Evolutionary conservation across 30 jellyfish, hydroid and myxozoan genomes (phyloP), one percentile per base, ranked within the genome.

Genomic region (Hydractinia echinata): DNA sequence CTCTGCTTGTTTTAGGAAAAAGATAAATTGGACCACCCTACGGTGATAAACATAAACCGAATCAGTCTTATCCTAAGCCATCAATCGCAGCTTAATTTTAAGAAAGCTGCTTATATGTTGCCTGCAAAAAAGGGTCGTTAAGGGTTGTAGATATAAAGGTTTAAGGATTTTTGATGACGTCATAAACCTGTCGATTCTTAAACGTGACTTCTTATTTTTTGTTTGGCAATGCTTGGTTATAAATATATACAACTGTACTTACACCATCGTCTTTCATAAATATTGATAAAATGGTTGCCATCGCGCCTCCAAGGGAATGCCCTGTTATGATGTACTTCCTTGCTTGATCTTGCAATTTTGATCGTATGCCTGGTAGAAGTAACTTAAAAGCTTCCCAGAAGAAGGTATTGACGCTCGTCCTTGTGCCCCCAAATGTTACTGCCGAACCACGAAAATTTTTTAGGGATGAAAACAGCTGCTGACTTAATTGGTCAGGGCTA

Each of bases 281-380:
- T 53, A 77, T n/a, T 4, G 85, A 78, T 54, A 77, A 61, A 54
- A 77, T 77, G 5, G 85, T 53, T 18, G 85, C 85, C 20, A 77
- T 10, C 9, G 85, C 85, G 19, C 85, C 85, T 9, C 85, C 85
- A 20, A 66, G 74, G 19, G 85, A 77, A 61, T 77, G 85, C 4
- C 85, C 85, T 10, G 85, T 77, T 18, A 77, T 54, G n/a, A 77
- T 61, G 4, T 77, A 77, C 51, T 61, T 56, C 49, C 79, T 77
- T 52, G 85, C 51, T 61, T 55, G 85, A 48, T 77, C 77, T 60
- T 55, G 54, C 56, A 77, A 77, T 51, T 54, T 49, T 10, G 44
- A 18, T 54, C 85, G 51, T 20, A 77, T 15, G 7, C 55, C 15
- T 7, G 76, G 76, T 20, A 60, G 55, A 18, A 55, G 13, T 54